Conservation (phyloP, 2,888 invertebrate species). For the Nemurella pictetii region DNA sequence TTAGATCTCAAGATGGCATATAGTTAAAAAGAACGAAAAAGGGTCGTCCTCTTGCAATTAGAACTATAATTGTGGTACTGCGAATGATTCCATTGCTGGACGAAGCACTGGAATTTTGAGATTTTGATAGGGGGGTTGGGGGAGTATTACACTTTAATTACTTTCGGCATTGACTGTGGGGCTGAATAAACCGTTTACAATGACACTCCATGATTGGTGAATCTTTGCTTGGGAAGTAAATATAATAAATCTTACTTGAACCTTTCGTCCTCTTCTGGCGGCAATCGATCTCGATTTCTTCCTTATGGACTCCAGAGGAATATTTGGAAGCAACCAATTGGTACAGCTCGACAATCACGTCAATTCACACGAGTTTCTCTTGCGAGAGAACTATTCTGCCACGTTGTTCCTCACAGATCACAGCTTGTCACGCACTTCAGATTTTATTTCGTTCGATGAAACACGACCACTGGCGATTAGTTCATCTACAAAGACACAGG, state of each 20-base stretch:
- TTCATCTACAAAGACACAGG: neutral
- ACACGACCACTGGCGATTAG: neutral
- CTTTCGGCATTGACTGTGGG: no score
- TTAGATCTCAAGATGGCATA: neutral
- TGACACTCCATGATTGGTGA: no score
- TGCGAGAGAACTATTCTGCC: no score
- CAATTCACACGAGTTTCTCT: neutral
- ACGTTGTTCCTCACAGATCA: neutral
- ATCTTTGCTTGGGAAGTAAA: no score
- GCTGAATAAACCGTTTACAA: no score
- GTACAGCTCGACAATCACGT: neutral
- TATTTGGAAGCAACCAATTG: slow-evolving; percentile 41
- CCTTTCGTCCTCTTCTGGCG: slow-evolving; percentile 77
- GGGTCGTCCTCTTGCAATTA: neutral
- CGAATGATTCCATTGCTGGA: no score
- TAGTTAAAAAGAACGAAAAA: neutral
- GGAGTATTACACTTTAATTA: no score
- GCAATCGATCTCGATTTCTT: slow-evolving; percentile 85
- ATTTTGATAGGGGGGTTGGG: no score
- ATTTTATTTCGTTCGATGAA: neutral
- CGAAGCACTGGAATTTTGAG: no score
- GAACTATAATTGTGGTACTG: no score
- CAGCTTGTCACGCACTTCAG: neutral
- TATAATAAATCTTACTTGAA: slow-evolving; percentile 64
- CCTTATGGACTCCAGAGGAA: slow-evolving; percentile 78